These are phyloP conservation scores for Diogma glabrata DNA, from an alignment of 2,888 invertebrate genomes.

Conservation along the genomic window DNA sequence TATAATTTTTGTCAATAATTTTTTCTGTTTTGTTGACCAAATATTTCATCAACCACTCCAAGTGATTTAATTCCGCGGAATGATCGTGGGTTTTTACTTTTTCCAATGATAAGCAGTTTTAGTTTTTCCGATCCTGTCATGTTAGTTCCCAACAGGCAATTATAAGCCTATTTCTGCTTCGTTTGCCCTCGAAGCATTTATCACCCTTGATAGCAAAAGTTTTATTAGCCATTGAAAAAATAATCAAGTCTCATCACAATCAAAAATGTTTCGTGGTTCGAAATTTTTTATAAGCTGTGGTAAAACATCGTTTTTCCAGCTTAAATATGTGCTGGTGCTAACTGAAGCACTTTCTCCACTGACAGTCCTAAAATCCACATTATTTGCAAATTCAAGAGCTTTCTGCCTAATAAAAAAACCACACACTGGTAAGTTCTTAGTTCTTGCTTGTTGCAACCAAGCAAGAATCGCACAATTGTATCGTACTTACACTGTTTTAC, in stretches of 20 bases:
- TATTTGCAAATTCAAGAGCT: background rate
- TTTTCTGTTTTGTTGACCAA: constrained; percentile 12
- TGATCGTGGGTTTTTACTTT: constrained; percentile 21
- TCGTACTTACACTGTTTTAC: background rate
- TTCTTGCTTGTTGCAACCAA: background rate
- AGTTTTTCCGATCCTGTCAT: constrained; percentile 21
- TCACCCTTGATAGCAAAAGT: constrained; percentile 15
- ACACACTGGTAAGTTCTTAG: background rate
- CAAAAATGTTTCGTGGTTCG: background rate
- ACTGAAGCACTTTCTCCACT: background rate
- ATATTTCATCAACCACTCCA: constrained; percentile 2
- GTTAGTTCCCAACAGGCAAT: constrained; percentile 21
- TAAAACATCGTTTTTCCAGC: background rate
- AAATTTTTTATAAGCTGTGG: background rate
- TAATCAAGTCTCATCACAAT: constrained; percentile 9
- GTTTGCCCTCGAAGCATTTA: constrained; percentile 21
- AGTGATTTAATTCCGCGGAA: constrained; percentile 14
- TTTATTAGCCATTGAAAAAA: constrained; percentile 10
- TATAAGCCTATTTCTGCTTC: constrained; percentile 23
- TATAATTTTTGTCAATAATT: no score
- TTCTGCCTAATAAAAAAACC: background rate
- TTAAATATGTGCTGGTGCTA: background rate
- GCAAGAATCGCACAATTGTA: background rate
- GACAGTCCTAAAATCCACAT: background rate
- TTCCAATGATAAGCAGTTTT: constrained; percentile 22